Base-by-base conservation (phyloP, 2,888 invertebrate genomes). In the Drosophila trichaetosa region DNA sequence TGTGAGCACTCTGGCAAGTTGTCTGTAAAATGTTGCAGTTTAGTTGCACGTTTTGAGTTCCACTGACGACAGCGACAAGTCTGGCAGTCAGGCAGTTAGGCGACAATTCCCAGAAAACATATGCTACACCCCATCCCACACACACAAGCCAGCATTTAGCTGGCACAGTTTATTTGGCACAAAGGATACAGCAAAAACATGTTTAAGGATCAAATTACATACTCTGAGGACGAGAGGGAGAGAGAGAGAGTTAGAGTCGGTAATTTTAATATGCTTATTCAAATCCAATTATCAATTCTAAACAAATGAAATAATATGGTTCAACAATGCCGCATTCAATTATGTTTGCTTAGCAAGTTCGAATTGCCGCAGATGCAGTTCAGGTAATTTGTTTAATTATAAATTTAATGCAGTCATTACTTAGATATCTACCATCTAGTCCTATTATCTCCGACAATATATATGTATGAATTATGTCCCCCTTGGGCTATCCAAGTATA, bases 31-130 rank as follows among this genome's bases (percentile, higher is more conserved):
- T 76, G 86, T 71, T 57, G 73, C 81, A 74, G 70, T 83, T 77
- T 77, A 74, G 76, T 65, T 69, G 83, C 82, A 86, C 79, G 87
- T 88, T 88, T 86, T 73, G 64, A 88, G 79, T 86, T 83, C 66
- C 69, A 77, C 51, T 65, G 61, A 49, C 63, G 73, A 57, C 42
- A 57, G 56, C 62, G 52, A 75, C 61, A 67, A 36, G 38, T 36
- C 13, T 10, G 53, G 13, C 38, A 56, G n/a, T n/a, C 66, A 38
- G 42, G 24, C 36, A 54, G 34, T 54, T 24, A 7, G 36, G 53
- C 76, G 60, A 60, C 80, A 71, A 65, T 67, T 62, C 56, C 51
- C 51, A 18, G 42, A 48, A 42, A 56, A 21, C 21, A 42, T 21
- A 11, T 21, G 11, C 29, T 40, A 29, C 57, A 61, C 53, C 53